Evolutionary conservation across 2,797 vertebrate genomes (phyloP).

Genomic region (Staurois parvus): DNA sequence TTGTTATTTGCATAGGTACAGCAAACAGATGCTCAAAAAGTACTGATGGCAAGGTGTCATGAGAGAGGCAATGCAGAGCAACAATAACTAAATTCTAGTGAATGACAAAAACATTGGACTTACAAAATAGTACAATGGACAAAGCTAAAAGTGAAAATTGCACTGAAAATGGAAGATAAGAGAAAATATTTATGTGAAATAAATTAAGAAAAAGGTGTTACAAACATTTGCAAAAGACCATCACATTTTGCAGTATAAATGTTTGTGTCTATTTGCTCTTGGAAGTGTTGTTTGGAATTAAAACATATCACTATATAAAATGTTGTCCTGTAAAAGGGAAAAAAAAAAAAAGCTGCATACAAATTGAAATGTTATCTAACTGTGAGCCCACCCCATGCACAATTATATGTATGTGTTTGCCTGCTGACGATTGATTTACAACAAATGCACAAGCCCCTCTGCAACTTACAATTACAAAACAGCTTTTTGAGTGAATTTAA

Average conservation of each 20-base stretch:
- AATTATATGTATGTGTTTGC: not conserved
- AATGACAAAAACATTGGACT: not conserved
- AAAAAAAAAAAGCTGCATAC: not conserved
- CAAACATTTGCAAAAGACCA: too few relatives aligned
- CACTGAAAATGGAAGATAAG: not conserved
- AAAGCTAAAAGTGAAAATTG: not conserved
- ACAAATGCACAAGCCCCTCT: not conserved
- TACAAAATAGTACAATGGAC: not conserved
- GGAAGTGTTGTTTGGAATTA: not conserved
- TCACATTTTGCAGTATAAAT: too few relatives aligned
- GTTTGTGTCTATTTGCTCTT: not conserved
- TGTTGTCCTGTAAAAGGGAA: not conserved
- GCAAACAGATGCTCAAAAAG: not conserved
- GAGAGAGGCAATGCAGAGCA: too few relatives aligned
- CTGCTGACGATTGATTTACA: not conserved
- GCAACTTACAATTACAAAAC: not conserved
- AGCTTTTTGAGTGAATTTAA: not conserved
- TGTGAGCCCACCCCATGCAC: not conserved
- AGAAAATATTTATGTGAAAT: not conserved
- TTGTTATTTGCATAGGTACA: conserved; percentile 6
- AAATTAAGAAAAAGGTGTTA: too few relatives aligned
- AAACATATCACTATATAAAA: not conserved
- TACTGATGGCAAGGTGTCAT: not conserved
- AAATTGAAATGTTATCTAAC: not conserved
- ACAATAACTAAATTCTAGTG: not conserved